phyloP scores from a whole-genome alignment of 2,797 vertebrate species.

The Eulemur mongoz region DNA sequence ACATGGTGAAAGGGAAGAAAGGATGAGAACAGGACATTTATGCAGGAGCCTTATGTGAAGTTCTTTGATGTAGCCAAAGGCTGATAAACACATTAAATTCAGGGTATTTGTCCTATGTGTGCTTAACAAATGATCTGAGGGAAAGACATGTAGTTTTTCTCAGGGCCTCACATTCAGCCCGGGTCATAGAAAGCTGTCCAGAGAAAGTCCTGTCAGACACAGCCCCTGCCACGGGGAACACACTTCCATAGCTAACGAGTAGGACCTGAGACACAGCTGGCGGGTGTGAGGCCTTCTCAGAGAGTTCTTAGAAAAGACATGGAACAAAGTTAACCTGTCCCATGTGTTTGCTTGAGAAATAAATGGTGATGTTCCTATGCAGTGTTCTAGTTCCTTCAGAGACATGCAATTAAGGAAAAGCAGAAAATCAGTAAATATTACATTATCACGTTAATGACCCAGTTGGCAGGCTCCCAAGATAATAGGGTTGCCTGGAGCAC shows the following conservation, averaged over 20 bases:
- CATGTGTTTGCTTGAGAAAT: background rate
- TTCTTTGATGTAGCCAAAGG: background rate
- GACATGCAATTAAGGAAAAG: conserved; percentile 20
- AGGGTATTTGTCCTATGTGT: background rate
- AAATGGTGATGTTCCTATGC: background rate
- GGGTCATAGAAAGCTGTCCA: background rate
- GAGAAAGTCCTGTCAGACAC: background rate
- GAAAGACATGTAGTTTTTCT: background rate
- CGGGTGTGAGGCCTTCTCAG: background rate
- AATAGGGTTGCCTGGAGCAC: background rate
- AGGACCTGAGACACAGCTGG: background rate
- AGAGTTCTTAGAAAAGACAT: background rate
- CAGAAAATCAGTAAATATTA: conserved; percentile 14
- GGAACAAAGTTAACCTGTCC: background rate
- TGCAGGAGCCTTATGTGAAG: background rate
- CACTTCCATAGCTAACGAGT: background rate
- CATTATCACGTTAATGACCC: conserved; percentile 35
- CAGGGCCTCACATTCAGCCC: background rate
- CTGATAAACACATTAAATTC: background rate
- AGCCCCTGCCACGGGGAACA: background rate
- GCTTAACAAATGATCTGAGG: background rate
- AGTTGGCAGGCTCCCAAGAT: conserved; percentile 31
- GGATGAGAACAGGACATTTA: background rate
- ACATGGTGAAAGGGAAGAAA: background rate
- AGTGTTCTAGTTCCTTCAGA: background rate